phyloP scores from a whole-genome alignment of 2,797 vertebrate genomes.

The Sebastes vulpes region DNA sequence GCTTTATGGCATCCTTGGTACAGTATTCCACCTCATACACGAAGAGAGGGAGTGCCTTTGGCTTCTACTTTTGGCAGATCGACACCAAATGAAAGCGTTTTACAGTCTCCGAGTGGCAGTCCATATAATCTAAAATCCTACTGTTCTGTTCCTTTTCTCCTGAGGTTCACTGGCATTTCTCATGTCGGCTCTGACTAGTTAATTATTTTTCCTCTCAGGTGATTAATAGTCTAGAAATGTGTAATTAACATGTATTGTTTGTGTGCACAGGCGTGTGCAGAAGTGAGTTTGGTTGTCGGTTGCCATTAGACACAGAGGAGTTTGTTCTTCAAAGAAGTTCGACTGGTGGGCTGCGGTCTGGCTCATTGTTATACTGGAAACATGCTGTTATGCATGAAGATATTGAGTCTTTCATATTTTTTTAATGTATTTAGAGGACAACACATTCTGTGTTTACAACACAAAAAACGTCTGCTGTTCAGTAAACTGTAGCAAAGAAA shows the following conservation, averaged over 20 bases:
- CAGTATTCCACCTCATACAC: constrained; percentile 59
- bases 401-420: constrained; percentile 7
- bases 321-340: not conserved
- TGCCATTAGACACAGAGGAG: constrained; percentile 26
- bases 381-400: not conserved
- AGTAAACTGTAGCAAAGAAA: not conserved
- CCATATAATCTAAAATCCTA: constrained; percentile 45
- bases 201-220: constrained; percentile 20
- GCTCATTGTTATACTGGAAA: constrained; percentile 17
- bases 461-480: not conserved
- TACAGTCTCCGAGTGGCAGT: constrained; percentile 23
- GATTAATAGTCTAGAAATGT: constrained; percentile 18
- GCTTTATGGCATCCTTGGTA: constrained; percentile 48
- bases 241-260: not conserved
- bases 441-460: not conserved
- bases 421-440: not conserved
- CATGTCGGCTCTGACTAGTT: not conserved
- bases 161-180: not conserved
- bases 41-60: constrained; percentile 30
- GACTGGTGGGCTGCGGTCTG: constrained; percentile 36
- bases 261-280: not conserved
- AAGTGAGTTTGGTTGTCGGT: constrained; percentile 8
- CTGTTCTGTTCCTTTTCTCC: constrained; percentile 18
- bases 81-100: constrained; percentile 45
- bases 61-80: constrained; percentile 38